These are phyloP conservation scores for Euwallacea similis DNA, from an alignment of 1,140 invertebrate species.

Conservation along the genomic window DNA sequence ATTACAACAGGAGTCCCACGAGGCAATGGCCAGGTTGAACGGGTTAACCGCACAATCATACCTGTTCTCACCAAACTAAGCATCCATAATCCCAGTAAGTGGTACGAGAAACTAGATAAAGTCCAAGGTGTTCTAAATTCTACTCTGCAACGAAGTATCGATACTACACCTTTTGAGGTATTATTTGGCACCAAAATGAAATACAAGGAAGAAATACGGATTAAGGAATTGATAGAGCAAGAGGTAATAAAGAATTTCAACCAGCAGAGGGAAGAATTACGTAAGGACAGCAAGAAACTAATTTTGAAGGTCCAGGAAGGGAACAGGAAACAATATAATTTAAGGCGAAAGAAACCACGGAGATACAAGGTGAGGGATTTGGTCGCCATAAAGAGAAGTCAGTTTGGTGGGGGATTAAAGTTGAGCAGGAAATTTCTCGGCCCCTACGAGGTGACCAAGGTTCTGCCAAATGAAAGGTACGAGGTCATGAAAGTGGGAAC, in stretches of 20 bases:
- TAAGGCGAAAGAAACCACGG: not conserved
- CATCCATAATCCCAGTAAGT: constrained; percentile 40
- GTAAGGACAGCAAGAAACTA: constrained; percentile 41
- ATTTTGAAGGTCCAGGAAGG: constrained; percentile 32
- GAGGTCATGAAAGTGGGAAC: not conserved
- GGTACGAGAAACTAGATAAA: constrained; percentile 46
- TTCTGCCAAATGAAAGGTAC: not conserved
- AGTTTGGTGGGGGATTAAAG: not conserved
- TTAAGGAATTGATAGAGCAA: constrained; percentile 32
- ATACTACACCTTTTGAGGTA: constrained; percentile 48
- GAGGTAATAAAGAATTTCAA: constrained; percentile 15
- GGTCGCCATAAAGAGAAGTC: constrained; percentile 25
- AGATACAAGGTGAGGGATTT: constrained; percentile 25
- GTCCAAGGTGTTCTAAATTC: constrained; percentile 49
- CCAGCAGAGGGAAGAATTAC: constrained; percentile 37
- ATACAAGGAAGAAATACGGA: constrained; percentile 38
- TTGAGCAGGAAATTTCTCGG: not conserved
- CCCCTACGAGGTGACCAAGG: not conserved
- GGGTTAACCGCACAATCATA: constrained; percentile 44
- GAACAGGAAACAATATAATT: not conserved
- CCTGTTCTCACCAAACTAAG: constrained; percentile 44
- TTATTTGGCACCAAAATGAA: constrained; percentile 46
- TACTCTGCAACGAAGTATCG: constrained; percentile 47
- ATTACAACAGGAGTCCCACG: constrained; percentile 47
- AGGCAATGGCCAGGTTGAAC: constrained; percentile 49